Base-by-base conservation (phyloP, 2,888 invertebrate genomes). In the Oligia latruncula region DNA sequence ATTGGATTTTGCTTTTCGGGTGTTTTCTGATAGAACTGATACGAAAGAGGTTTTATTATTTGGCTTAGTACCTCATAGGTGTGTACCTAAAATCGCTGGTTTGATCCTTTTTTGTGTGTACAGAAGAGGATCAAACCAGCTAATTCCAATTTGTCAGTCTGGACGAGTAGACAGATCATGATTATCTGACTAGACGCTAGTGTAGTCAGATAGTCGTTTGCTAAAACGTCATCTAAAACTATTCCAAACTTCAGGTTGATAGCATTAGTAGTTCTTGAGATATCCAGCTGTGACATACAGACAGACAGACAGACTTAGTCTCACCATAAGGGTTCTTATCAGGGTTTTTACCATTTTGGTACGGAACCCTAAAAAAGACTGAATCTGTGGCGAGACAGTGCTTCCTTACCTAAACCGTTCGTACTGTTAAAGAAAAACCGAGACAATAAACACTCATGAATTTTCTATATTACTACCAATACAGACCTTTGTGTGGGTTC, bases 381-480 rank as follows among this genome's bases (percentile, higher is more conserved):
- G 4, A 49, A 49, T 15, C 49, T 49, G 49, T 15, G 52, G 5
- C 1, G 52, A 52, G 52, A 52, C 15, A 52, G 52, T 52, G 17
- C 52, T 5, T 52, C 17, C 5, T 52, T 52, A 52, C 3, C 52
- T 17, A 52, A 52, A 52, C 52, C 52, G 1, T 52, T 52, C 52
- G 5, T 17, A 58, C 5, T 15, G 17, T 58, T 65, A 40, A 8
- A 29, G 15, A 43, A 77, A 79, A 77, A 49, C 11, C 5, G 6
- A 60, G 17, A 46, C 9, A 62, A 29, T 66, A 67, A 55, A 46
- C 29, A 23, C 9, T 17, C 58, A 71, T 79, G 68, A 79, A 46
- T 80, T 70, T 72, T 65, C 35, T 70, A 46, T 70, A 80, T 71
- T 29, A 70, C 71, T 20, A 70, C 73, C 60, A 74, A 83, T 65